These are phyloP conservation scores for Sinella curviseta DNA, from an alignment of 1,140 invertebrate genomes.

Conservation along the genomic window DNA sequence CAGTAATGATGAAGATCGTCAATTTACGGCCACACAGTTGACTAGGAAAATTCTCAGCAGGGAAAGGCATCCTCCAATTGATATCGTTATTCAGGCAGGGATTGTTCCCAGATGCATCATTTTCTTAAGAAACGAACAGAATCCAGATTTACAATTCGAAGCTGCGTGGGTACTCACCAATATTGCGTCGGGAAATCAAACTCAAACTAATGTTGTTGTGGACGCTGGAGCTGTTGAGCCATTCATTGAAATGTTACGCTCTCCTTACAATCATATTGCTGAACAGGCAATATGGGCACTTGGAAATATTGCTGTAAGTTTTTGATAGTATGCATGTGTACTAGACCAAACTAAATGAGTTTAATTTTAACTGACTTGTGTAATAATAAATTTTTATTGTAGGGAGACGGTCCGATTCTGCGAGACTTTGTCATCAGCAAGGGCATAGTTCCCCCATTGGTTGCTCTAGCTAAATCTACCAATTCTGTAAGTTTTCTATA, in stretches of 20 bases:
- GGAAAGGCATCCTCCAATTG: constrained; percentile 92
- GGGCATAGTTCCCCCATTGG: constrained; percentile 52
- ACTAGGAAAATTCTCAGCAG: constrained; percentile 87
- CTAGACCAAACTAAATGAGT: neutral
- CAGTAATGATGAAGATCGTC: constrained; percentile 62
- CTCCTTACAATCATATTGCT: constrained; percentile 75
- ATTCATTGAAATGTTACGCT: constrained; percentile 75
- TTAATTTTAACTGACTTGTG: neutral
- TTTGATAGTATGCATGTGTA: neutral
- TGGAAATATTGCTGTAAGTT: constrained; percentile 46
- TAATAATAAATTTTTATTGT: constrained; percentile 8
- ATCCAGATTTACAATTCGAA: constrained; percentile 90
- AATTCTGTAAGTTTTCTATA: constrained; percentile 43
- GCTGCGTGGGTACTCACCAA: constrained; percentile 98
- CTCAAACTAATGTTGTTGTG: constrained; percentile 85
- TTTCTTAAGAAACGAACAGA: constrained; percentile 69
- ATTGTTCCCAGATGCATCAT: constrained; percentile 82
- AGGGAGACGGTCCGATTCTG: constrained; percentile 59
- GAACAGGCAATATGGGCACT: constrained; percentile 98
- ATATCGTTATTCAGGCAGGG: constrained; percentile 80
- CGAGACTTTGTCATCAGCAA: constrained; percentile 57
- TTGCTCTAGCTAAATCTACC: constrained; percentile 50
- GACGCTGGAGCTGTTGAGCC: constrained; percentile 82
- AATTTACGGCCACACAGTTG: constrained; percentile 69
- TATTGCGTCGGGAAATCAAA: constrained; percentile 90